Conservation (phyloP, 2,113 vertebrate species). For the Gallinago media region DNA sequence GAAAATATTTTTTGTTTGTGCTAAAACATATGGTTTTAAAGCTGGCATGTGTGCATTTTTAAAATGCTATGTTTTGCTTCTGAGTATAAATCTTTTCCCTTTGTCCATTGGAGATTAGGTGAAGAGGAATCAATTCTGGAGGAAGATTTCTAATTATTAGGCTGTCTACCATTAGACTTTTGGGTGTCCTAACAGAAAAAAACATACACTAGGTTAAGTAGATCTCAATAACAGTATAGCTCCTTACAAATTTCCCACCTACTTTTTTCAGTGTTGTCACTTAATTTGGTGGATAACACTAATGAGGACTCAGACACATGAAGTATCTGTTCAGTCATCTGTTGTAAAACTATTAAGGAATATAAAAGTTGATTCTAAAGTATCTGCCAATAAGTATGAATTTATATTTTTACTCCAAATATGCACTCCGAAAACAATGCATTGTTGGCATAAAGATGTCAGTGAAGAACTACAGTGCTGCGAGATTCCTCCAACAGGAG, state of each 20-base stretch:
- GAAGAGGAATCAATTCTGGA: neutral
- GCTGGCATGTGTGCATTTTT: constrained; percentile 13
- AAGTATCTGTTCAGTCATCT: neutral
- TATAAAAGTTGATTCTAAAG: neutral
- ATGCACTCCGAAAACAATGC: neutral
- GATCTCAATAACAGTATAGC: neutral
- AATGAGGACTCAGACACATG: neutral
- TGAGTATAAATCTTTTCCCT: neutral
- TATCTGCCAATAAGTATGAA: neutral
- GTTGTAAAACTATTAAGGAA: neutral
- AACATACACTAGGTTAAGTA: neutral
- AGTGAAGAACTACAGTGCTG: neutral
- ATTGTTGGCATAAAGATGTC: neutral
- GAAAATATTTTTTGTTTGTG: constrained; percentile 48
- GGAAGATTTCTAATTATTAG: neutral
- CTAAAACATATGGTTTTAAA: constrained; percentile 46
- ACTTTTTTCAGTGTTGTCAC: neutral
- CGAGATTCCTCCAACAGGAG: neutral
- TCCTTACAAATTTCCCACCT: neutral
- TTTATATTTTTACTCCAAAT: neutral
- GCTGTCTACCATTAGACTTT: neutral
- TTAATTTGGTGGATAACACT: neutral
- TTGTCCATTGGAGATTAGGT: neutral
- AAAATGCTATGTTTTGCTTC: neutral
- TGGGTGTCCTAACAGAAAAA: neutral